A percentile compares a stretch with the other conserved stretches of the same genome.
phyloP scores from a whole-genome alignment of 2,888 invertebrate species.

The Orthonevra nobilis region DNA sequence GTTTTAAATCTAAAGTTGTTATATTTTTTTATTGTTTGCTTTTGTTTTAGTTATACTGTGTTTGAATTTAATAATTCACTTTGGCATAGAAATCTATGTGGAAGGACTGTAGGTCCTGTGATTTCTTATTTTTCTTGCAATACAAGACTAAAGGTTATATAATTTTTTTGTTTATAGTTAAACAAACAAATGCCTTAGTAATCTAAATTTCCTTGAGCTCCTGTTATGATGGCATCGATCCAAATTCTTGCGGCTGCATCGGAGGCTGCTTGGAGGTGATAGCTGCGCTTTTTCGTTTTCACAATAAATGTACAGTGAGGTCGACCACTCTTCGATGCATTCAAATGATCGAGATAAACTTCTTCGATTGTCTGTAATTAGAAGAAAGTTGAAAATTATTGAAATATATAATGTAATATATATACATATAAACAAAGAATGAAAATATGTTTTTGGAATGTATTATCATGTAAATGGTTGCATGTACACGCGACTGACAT shows the following conservation, averaged over 20 bases:
- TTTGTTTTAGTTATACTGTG: constrained; percentile 43
- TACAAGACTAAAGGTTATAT: constrained; percentile 37
- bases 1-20: constrained; percentile 45
- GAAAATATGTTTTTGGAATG: too few relatives aligned
- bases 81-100: constrained; percentile 66
- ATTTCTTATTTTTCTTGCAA: constrained; percentile 33
- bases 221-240: constrained; percentile 87
- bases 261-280: constrained; percentile 95
- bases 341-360: constrained; percentile 97
- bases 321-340: constrained; percentile 94
- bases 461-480: too few relatives aligned
- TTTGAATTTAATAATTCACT: constrained; percentile 68
- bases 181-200: constrained; percentile 72
- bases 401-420: too few relatives aligned
- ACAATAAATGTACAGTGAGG: constrained; percentile 96
- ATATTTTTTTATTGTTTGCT: constrained; percentile 5
- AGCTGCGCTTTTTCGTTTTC: constrained; percentile 93
- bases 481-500: too few relatives aligned
- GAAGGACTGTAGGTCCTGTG: constrained; percentile 19
- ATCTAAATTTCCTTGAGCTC: constrained; percentile 80
- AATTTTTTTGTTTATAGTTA: too few relatives aligned
- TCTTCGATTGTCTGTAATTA: constrained; percentile 93
- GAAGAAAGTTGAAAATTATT: neutral
- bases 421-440: too few relatives aligned
- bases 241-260: constrained; percentile 97